Evolutionary conservation across 2,888 invertebrate genomes (phyloP).

Genomic region (Polietes domitor): DNA sequence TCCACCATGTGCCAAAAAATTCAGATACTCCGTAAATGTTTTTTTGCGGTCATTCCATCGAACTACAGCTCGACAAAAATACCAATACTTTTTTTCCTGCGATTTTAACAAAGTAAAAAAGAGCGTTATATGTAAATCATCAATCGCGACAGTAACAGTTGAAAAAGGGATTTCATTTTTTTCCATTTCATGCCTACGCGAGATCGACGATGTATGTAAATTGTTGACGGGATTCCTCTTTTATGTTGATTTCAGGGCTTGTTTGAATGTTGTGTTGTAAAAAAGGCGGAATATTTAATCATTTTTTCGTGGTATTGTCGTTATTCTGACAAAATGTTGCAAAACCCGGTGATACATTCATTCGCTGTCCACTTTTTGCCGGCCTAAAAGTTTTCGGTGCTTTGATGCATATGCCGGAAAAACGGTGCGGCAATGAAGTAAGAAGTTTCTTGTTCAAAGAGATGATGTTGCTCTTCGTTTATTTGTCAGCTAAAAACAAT

Average conservation of each 20-base stretch:
- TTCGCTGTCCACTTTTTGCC: background rate
- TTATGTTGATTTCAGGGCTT: constrained; percentile 2
- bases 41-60: background rate
- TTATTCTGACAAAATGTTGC: background rate
- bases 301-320: background rate
- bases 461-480: background rate
- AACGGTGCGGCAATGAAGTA: background rate
- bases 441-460: background rate
- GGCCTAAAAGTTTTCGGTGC: background rate
- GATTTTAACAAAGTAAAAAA: background rate
- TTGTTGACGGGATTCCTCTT: constrained; percentile 21
- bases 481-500: background rate
- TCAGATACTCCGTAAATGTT: no score
- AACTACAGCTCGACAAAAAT: constrained; percentile 6
- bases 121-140: background rate
- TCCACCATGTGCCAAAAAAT: background rate
- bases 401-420: background rate
- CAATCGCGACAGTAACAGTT: background rate
- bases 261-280: constrained; percentile 21
- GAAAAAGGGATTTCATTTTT: no score
- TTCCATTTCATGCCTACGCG: background rate
- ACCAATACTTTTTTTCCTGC: no score
- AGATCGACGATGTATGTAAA: constrained; percentile 5
- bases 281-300: constrained; percentile 36
- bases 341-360: constrained; percentile 4